These are phyloP conservation scores for Macropus fuliginosus DNA, from an alignment of 2,797 vertebrate genomes.

Conservation along the genomic window DNA sequence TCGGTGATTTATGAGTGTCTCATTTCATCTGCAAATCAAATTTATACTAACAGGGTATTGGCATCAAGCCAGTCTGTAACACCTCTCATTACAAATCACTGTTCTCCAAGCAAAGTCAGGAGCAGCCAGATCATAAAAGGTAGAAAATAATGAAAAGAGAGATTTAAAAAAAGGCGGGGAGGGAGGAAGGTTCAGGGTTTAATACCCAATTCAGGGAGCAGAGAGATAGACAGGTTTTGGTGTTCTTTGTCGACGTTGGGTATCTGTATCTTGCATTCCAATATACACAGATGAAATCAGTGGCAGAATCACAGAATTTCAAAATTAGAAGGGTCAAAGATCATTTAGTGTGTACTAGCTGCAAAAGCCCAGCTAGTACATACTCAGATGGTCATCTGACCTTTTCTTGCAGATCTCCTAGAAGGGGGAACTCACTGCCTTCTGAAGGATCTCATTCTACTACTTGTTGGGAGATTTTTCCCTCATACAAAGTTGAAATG, in stretches of 20 bases:
- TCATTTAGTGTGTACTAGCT: background rate
- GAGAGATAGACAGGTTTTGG: background rate
- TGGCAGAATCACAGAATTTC: background rate
- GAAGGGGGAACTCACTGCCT: background rate
- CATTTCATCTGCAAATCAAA: background rate
- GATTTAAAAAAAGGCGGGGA: background rate
- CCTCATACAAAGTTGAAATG: background rate
- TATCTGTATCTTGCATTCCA: background rate
- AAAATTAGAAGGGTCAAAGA: background rate
- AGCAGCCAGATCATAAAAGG: background rate
- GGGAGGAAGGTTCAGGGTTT: background rate
- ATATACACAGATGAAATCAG: background rate
- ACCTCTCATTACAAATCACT: background rate
- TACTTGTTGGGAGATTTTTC: background rate
- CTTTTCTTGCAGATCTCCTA: background rate
- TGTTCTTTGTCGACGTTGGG: background rate
- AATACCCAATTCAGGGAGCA: background rate
- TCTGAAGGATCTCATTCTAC: background rate
- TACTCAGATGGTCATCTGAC: background rate
- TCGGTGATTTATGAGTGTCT: background rate
- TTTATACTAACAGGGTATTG: background rate
- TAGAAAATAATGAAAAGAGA: background rate
- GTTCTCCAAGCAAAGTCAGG: background rate
- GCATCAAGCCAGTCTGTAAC: background rate
- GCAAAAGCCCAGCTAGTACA: background rate